Conservation (phyloP, 2,797 vertebrate species). For the Sorex maritimensis region DNA sequence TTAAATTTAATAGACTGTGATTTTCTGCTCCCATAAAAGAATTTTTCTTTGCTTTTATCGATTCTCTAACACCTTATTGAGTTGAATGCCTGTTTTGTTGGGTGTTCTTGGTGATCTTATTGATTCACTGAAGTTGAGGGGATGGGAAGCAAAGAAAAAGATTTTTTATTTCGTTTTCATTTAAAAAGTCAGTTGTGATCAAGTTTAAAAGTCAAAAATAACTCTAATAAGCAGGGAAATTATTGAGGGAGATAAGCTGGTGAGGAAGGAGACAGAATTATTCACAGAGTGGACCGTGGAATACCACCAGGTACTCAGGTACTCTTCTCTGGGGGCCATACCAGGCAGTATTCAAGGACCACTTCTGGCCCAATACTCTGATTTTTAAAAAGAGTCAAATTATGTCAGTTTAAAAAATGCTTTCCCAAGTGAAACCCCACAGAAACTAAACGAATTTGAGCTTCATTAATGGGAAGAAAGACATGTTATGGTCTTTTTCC, state of each 20-base stretch:
- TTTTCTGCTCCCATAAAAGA: constrained; percentile 57
- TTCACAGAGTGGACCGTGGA: too few species aligned
- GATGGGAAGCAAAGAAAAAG: background rate
- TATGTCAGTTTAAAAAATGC: background rate
- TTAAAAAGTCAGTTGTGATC: constrained; percentile 45
- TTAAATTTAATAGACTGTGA: constrained; percentile 59
- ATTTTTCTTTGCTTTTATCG: constrained; percentile 70
- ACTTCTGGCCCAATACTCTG: too few species aligned
- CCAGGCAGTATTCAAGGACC: too few species aligned
- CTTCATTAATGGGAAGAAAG: background rate
- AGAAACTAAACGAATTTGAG: background rate
- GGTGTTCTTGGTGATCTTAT: constrained; percentile 46
- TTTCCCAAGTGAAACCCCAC: background rate
- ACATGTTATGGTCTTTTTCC: background rate
- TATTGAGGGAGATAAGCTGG: too few species aligned
- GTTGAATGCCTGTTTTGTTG: constrained; percentile 30
- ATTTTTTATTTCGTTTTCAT: constrained; percentile 57
- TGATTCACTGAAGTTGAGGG: constrained; percentile 29
- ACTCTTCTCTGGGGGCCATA: too few species aligned
- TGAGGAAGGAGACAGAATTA: too few species aligned
- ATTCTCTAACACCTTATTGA: constrained; percentile 68
- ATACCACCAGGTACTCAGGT: too few species aligned
- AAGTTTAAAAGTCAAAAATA: constrained; percentile 31
- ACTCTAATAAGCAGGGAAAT: too few species aligned
- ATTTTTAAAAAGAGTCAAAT: background rate